Evolutionary conservation across 2,888 invertebrate species (phyloP).

Genomic region (Eucriotettix oculatus): DNA sequence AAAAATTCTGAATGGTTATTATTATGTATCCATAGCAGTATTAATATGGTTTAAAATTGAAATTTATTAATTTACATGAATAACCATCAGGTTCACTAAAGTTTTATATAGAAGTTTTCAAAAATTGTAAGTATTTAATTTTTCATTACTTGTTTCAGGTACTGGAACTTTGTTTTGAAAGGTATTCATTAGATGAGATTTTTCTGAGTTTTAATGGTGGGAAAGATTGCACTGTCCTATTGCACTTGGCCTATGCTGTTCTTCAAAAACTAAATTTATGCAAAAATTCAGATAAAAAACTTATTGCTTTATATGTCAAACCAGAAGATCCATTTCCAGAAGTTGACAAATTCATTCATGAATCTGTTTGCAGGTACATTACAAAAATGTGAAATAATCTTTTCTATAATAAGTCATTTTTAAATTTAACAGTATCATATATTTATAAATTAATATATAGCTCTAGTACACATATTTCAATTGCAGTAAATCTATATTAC

Average conservation of each 20-base stretch:
- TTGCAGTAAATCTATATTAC: too few species aligned
- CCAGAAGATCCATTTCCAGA: slow-evolving; percentile 70
- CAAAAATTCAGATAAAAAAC: slow-evolving; percentile 16
- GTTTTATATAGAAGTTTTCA: too few species aligned
- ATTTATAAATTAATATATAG: too few species aligned
- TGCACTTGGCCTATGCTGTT: slow-evolving; percentile 49
- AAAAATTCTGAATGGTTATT: too few species aligned
- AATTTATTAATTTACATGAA: too few species aligned
- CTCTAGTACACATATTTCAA: too few species aligned
- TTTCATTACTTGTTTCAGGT: slow-evolving; percentile 30
- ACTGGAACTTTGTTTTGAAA: slow-evolving; percentile 39
- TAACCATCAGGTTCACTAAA: too few species aligned
- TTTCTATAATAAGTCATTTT: too few species aligned
- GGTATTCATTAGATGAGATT: slow-evolving; percentile 54
- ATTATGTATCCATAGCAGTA: too few species aligned
- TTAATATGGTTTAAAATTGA: too few species aligned
- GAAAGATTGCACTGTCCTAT: slow-evolving; percentile 89
- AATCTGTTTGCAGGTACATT: slow-evolving; percentile 36
- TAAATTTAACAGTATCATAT: too few species aligned
- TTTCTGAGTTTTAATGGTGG: slow-evolving; percentile 95
- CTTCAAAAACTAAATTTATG: slow-evolving; percentile 18
- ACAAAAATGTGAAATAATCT: too few species aligned
- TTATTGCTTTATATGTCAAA: slow-evolving; percentile 65
- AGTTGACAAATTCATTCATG: slow-evolving; percentile 49
- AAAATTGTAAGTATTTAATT: not conserved